Conservation (phyloP, 2,797 vertebrate species). For the Botia kubotai region DNA sequence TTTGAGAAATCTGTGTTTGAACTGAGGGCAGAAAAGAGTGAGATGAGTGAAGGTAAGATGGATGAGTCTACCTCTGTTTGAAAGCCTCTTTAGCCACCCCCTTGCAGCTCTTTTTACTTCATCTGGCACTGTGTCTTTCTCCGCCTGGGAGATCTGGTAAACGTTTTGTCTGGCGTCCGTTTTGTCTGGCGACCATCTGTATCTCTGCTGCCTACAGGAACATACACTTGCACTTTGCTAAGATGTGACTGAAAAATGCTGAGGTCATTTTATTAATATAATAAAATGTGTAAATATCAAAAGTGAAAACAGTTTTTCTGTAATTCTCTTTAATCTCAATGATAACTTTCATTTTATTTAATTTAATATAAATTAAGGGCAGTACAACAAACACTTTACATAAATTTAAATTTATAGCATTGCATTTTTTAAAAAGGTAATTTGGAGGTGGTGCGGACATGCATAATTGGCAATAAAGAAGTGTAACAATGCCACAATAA, state of each 20-base stretch:
- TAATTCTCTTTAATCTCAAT: too few species aligned
- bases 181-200: slow-evolving; percentile 95
- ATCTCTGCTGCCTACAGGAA: slow-evolving; percentile 88
- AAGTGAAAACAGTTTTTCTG: too few species aligned
- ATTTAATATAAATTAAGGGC: too few species aligned
- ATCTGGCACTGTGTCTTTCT: slow-evolving; percentile 95
- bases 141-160: slow-evolving; percentile 90
- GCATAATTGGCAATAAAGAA: too few species aligned
- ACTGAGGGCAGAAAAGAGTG: neutral
- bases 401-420: too few species aligned
- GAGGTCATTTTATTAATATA: too few species aligned
- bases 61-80: slow-evolving; percentile 82
- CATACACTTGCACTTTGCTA: neutral
- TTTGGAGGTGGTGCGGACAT: too few species aligned
- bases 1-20: slow-evolving; percentile 10
- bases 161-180: slow-evolving; percentile 92
- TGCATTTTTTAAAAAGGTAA: too few species aligned
- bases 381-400: too few species aligned
- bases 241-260: neutral
- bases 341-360: too few species aligned
- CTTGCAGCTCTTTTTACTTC: slow-evolving; percentile 89
- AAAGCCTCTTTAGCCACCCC: slow-evolving; percentile 94
- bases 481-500: too few species aligned
- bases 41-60: slow-evolving; percentile 23
- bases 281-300: too few species aligned